Base-by-base conservation (phyloP, 2,113 vertebrate species). In the Galeopterus variegatus region DNA sequence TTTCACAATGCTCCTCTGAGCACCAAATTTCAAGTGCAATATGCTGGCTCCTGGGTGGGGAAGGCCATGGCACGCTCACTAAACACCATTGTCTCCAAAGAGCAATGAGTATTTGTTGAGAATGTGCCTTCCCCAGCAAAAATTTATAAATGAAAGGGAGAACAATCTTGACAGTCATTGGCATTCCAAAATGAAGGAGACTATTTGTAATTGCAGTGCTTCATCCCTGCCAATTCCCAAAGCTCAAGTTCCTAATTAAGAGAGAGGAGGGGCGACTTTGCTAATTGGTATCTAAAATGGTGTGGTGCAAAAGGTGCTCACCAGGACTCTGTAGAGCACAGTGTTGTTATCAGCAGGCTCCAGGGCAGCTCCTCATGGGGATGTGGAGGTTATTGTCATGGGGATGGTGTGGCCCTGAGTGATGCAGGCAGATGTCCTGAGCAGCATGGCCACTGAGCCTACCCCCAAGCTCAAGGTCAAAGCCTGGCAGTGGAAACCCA, bases 1-100 rank as follows among this genome's bases (percentile, higher is more conserved):
- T 14, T 45, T 11, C 21, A 5, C 3, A 0, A 1, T 0, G 0
- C 15, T 75, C 81, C 36, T 87, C 36, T 24, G 81, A 15, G 60
- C 8, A 1, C 10, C 8, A 4, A 14, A 7, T 24, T 26, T 33
- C 69, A 4, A 62, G 54, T 2, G 9, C 64, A 3, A 3, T 50
- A 24, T 18, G 21, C 4, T 1, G 48, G 48, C 23, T 28, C n/a
- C 75, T 14, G 36, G 9, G 19, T 6, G 5, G 12, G 26, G 50
- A 21, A 64, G 9, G 41, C 75, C 9, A 2, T 1, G 56, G 21
- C 28, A 21, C 0, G 17, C 23, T 65, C 14, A 3, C 11, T 0
- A 1, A 82, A 48, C 69, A 26, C 19, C 54, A 21, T 70, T 17
- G 48, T 48, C 48, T 58, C n/a, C 24, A n/a, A 45, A 76, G 18